phyloP scores from a whole-genome alignment of 2,797 vertebrate species.

The Lagorchestes hirsutus region DNA sequence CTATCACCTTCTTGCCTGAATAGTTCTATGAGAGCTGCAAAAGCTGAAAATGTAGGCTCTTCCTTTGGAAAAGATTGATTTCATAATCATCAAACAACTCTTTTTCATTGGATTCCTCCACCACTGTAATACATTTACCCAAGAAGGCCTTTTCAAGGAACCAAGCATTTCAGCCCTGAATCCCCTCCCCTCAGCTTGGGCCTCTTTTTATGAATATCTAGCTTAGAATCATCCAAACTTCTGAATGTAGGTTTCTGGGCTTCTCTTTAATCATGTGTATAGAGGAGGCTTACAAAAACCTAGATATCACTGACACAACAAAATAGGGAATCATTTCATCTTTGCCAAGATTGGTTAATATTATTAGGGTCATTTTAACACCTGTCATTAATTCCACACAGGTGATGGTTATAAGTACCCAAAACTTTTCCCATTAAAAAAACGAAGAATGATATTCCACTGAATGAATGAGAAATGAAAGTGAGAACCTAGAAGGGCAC shows the following conservation, averaged over 20 bases:
- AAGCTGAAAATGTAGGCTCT: background rate
- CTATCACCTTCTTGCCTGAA: slow-evolving; percentile 33
- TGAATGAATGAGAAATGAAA: slow-evolving; percentile 31
- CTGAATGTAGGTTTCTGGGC: slow-evolving; percentile 26
- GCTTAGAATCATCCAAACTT: background rate
- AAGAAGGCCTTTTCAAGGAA: background rate
- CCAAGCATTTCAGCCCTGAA: background rate
- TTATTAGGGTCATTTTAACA: slow-evolving; percentile 34
- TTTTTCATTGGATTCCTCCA: slow-evolving; percentile 8
- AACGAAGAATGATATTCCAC: background rate
- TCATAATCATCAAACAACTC: background rate
- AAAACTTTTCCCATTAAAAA: slow-evolving; percentile 34
- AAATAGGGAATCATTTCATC: slow-evolving; percentile 23
- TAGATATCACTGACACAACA: slow-evolving; percentile 8
- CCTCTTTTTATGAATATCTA: background rate
- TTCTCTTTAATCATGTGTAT: slow-evolving; percentile 16
- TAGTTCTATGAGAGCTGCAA: background rate
- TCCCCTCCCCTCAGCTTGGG: background rate
- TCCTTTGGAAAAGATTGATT: background rate
- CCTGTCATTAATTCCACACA: slow-evolving; percentile 16
- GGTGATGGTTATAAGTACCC: slow-evolving; percentile 50
- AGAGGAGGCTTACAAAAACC: background rate
- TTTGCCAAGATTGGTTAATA: slow-evolving; percentile 12
- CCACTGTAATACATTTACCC: slow-evolving; percentile 1
- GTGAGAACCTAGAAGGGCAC: background rate